These are phyloP conservation scores for Cottus gobio DNA, from an alignment of 2,113 vertebrate genomes.

Conservation along the genomic window DNA sequence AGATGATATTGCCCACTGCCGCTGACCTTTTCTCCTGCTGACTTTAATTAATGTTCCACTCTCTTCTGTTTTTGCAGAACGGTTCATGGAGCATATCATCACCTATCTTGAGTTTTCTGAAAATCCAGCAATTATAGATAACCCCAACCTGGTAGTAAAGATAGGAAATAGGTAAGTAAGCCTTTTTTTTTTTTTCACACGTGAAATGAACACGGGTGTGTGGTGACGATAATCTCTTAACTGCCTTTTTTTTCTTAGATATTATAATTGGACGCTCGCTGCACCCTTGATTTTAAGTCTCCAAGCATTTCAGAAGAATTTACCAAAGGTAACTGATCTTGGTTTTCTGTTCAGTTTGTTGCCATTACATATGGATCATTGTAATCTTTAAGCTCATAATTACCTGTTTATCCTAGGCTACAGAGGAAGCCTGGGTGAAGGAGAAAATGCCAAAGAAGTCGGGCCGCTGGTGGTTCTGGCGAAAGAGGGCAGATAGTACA, in stretches of 20 bases:
- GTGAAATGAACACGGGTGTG: not conserved
- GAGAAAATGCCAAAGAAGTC: constrained; percentile 99
- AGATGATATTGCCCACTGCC: constrained; percentile 15
- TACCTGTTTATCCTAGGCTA: constrained; percentile 82
- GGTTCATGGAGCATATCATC: constrained; percentile 97
- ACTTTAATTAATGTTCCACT: constrained; percentile 35
- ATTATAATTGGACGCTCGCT: constrained; percentile 98
- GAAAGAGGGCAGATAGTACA: constrained; percentile 91
- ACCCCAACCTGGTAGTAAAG: constrained; percentile 95
- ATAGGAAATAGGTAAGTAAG: constrained; percentile 85
- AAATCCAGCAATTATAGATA: constrained; percentile 97
- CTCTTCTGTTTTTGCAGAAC: constrained; percentile 85
- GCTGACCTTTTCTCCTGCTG: constrained; percentile 20
- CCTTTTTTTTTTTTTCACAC: constrained; percentile 12
- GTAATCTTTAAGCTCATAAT: not conserved
- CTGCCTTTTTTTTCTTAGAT: constrained; percentile 79
- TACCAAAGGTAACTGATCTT: constrained; percentile 89
- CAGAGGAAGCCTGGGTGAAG: constrained; percentile 96
- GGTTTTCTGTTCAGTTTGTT: not conserved
- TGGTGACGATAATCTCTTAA: not conserved
- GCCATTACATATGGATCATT: not conserved
- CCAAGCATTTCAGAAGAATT: constrained; percentile 97
- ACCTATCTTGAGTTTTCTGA: constrained; percentile 97
- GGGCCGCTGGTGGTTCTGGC: constrained; percentile 99
- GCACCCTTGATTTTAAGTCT: constrained; percentile 97